These are phyloP conservation scores for Telmatherina bonti DNA, from an alignment of 2,797 vertebrate species.

Conservation along the genomic window DNA sequence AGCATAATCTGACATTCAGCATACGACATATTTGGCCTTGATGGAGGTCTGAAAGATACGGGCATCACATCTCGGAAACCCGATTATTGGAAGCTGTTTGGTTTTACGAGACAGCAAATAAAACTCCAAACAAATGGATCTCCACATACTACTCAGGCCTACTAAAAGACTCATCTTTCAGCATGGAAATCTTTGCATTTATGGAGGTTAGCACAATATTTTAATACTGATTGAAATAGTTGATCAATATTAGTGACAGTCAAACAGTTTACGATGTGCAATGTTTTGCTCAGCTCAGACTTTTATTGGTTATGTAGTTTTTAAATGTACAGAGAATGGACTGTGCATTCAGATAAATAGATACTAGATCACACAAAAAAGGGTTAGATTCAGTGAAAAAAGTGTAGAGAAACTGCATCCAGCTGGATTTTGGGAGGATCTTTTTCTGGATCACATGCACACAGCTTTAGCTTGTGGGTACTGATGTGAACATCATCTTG, in stretches of 20 bases:
- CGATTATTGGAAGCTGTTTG: slow-evolving; percentile 67
- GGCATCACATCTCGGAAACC: slow-evolving; percentile 57
- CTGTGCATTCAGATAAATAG: too few species aligned
- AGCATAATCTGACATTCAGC: slow-evolving; percentile 58
- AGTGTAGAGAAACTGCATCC: neutral
- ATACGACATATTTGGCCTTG: slow-evolving; percentile 64
- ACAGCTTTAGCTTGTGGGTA: neutral
- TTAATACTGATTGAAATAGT: slow-evolving; percentile 27
- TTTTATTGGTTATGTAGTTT: neutral
- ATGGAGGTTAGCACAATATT: slow-evolving; percentile 37
- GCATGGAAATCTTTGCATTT: slow-evolving; percentile 38
- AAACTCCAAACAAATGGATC: slow-evolving; percentile 65
- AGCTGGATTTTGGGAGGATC: neutral
- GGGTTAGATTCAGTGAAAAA: neutral
- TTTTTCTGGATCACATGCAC: neutral
- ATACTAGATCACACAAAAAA: too few species aligned
- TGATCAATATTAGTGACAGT: slow-evolving; percentile 19
- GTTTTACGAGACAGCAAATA: slow-evolving; percentile 75
- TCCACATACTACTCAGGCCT: slow-evolving; percentile 17
- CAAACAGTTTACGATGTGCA: slow-evolving; percentile 7
- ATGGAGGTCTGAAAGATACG: slow-evolving; percentile 59
- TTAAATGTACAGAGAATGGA: too few species aligned
- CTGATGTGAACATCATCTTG: neutral
- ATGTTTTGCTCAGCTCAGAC: slow-evolving; percentile 1
- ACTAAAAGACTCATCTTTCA: slow-evolving; percentile 24